phyloP scores from a whole-genome alignment of 2,888 invertebrate genomes.

The Physocephala rufipes region DNA sequence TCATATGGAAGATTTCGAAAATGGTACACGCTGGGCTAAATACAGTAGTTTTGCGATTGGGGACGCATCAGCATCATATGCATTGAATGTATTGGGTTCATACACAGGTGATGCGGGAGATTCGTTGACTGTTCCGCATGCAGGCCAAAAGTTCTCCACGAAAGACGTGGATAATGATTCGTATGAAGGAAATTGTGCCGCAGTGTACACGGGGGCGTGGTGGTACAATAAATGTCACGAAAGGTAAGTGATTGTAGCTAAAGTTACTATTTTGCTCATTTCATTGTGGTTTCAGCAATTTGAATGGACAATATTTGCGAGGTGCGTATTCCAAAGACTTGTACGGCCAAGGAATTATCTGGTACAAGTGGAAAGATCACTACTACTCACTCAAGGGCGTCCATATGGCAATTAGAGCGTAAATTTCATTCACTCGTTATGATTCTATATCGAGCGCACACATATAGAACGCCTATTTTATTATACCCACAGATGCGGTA shows the following conservation, averaged over 20 bases:
- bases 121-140: slow-evolving; percentile 71
- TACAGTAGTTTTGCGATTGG: slow-evolving; percentile 73
- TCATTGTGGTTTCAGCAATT: not conserved
- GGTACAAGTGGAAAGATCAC: not conserved
- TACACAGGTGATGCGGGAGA: slow-evolving; percentile 73
- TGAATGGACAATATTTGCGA: not conserved
- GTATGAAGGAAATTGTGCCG: slow-evolving; percentile 72
- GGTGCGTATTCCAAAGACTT: not conserved
- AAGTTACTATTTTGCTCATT: too few relatives aligned
- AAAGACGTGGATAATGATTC: slow-evolving; percentile 72
- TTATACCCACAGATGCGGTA: too few relatives aligned
- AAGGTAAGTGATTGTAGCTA: slow-evolving; percentile 59
- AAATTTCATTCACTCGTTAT: not conserved
- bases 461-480: too few relatives aligned
- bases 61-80: slow-evolving; percentile 71
- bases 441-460: too few relatives aligned
- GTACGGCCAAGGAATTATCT: not conserved
- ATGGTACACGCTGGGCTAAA: slow-evolving; percentile 68
- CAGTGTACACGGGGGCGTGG: slow-evolving; percentile 74
- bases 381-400: not conserved
- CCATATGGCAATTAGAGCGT: not conserved
- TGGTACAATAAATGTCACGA: slow-evolving; percentile 76
- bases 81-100: slow-evolving; percentile 71
- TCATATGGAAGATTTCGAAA: slow-evolving; percentile 70
- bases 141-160: slow-evolving; percentile 74